Percentiles rank a stretch among this genome's conserved stretches.
Conservation (phyloP, 2,113 vertebrate genomes). For the Cavia aperea region DNA sequence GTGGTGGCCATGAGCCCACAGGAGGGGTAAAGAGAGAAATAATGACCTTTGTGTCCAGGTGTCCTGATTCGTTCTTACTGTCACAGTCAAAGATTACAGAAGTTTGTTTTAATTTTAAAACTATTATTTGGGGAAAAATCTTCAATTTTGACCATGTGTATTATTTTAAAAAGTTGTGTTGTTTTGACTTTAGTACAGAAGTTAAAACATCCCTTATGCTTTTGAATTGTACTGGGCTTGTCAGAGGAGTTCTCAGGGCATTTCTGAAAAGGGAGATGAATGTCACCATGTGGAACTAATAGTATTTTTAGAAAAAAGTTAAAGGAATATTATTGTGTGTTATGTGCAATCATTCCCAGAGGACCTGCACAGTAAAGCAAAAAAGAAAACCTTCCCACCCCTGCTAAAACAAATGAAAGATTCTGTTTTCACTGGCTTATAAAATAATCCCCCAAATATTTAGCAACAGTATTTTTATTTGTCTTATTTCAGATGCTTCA, state of each 20-base stretch:
- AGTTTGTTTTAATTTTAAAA: constrained; percentile 24
- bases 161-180: constrained; percentile 45
- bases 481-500: constrained; percentile 55
- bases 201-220: constrained; percentile 55
- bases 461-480: constrained; percentile 64
- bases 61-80: background rate
- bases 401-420: constrained; percentile 63
- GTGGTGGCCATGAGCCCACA: background rate
- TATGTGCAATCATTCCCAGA: constrained; percentile 47
- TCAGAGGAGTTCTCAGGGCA: constrained; percentile 46
- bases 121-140: constrained; percentile 21
- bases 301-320: constrained; percentile 47
- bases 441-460: constrained; percentile 61
- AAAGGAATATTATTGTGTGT: constrained; percentile 64
- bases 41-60: background rate
- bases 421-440: constrained; percentile 68
- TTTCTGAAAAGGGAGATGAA: constrained; percentile 60
- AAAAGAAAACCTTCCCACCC: constrained; percentile 59
- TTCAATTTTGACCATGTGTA: constrained; percentile 9
- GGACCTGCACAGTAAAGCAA: constrained; percentile 52
- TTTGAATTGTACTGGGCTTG: constrained; percentile 43
- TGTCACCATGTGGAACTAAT: constrained; percentile 70
- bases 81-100: background rate
- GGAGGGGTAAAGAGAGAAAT: background rate
- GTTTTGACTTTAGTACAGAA: constrained; percentile 50